phyloP scores from a whole-genome alignment of 2,888 invertebrate genomes.

The Drosophila anomelani region DNA sequence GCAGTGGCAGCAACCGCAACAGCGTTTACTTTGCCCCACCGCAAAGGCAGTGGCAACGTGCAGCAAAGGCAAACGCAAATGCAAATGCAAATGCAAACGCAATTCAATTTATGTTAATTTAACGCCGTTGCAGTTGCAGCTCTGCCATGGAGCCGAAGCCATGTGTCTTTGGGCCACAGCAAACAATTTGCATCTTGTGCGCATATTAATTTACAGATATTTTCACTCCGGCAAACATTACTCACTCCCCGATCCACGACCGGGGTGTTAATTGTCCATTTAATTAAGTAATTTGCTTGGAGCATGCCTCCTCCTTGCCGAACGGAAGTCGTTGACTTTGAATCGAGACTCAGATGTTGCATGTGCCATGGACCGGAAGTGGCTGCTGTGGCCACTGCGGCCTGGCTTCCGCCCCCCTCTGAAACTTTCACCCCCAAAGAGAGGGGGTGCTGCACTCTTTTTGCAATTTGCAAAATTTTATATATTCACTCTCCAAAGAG shows the following conservation, averaged over 20 bases:
- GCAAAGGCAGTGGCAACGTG: slow-evolving; percentile 74
- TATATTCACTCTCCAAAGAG: slow-evolving; percentile 1
- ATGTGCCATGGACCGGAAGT: slow-evolving; percentile 52
- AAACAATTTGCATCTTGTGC: slow-evolving; percentile 81
- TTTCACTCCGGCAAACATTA: slow-evolving; percentile 75
- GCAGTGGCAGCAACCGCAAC: slow-evolving; percentile 51
- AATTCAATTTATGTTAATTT: slow-evolving; percentile 84
- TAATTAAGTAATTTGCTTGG: slow-evolving; percentile 82
- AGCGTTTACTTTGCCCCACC: slow-evolving; percentile 53
- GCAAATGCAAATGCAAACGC: slow-evolving; percentile 83
- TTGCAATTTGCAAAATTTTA: slow-evolving; percentile 27
- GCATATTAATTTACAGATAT: slow-evolving; percentile 81
- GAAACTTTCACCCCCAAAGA: slow-evolving; percentile 32
- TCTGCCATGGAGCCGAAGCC: slow-evolving; percentile 39
- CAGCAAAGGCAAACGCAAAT: slow-evolving; percentile 73
- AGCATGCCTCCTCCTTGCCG: slow-evolving; percentile 23
- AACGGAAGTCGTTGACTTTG: slow-evolving; percentile 83
- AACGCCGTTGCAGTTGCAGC: slow-evolving; percentile 63
- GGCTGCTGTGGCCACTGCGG: slow-evolving; percentile 32
- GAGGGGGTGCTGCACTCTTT: slow-evolving; percentile 27
- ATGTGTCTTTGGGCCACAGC: slow-evolving; percentile 69
- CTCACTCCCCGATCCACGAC: slow-evolving; percentile 57
- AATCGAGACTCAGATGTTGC: slow-evolving; percentile 60
- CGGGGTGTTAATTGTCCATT: slow-evolving; percentile 82
- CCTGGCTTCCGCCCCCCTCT: background rate